Percentiles rank a stretch among this genome's conserved stretches.
phyloP scores from a whole-genome alignment of 35 echinoderm and acorn worm genomes.

The Lytechinus pictus region DNA sequence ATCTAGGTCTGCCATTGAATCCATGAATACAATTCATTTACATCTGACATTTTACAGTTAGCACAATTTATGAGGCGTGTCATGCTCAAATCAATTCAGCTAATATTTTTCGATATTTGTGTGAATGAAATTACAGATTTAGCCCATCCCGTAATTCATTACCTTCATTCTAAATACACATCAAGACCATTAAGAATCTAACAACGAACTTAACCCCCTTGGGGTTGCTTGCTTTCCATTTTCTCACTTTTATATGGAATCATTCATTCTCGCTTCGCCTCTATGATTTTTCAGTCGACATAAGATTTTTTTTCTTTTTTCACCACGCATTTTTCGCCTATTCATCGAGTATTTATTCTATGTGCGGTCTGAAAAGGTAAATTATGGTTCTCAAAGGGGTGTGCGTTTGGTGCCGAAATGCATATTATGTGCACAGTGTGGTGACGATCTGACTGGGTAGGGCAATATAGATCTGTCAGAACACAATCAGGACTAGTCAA shows the following conservation, averaged over 20 bases:
- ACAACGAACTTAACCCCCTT: not conserved
- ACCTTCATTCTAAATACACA: not conserved
- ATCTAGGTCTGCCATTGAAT: no score
- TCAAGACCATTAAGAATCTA: not conserved
- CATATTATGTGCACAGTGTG: not conserved
- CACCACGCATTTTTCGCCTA: not conserved
- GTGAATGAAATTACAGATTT: not conserved
- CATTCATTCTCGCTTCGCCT: not conserved
- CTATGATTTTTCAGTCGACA: not conserved
- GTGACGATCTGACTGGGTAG: no score
- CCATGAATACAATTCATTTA: no score
- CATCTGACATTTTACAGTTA: not conserved
- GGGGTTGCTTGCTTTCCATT: not conserved
- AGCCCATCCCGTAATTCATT: not conserved
- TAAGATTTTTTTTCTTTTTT: not conserved
- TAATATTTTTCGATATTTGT: not conserved
- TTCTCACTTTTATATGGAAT: not conserved
- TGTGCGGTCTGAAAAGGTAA: not conserved
- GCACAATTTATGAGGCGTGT: not conserved
- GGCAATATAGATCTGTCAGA: no score
- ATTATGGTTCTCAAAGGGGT: not conserved
- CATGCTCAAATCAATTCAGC: not conserved
- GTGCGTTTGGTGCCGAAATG: not conserved
- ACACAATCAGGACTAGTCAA: no score
- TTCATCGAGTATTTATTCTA: constrained; percentile 5